Percentiles rank a stretch among this genome's conserved stretches.
phyloP scores from a whole-genome alignment of 2,113 vertebrate genomes.

The Pangasianodon hypophthalmus region DNA sequence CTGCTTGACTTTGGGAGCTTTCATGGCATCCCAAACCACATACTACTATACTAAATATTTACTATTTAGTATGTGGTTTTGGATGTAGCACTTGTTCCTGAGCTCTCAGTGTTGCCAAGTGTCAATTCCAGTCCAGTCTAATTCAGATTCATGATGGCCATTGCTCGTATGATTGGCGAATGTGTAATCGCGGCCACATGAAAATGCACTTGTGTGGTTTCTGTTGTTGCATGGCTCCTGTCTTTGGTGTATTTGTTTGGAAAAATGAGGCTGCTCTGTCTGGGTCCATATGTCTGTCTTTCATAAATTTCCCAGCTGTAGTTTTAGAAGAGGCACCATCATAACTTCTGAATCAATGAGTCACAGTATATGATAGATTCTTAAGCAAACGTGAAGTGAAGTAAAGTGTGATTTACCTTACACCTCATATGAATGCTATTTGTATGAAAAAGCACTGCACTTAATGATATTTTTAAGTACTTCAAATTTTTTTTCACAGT shows the following conservation, averaged over 20 bases:
- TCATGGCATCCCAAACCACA: background rate
- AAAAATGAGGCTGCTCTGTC: background rate
- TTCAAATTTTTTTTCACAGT: background rate
- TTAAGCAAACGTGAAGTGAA: background rate
- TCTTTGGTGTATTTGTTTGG: background rate
- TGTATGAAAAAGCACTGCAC: background rate
- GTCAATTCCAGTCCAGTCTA: background rate
- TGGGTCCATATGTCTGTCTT: background rate
- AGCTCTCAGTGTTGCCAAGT: background rate
- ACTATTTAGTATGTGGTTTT: background rate
- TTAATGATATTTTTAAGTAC: background rate
- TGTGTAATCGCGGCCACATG: background rate
- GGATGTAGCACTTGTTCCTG: background rate
- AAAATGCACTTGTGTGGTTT: background rate
- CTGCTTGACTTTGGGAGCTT: background rate
- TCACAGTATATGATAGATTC: background rate
- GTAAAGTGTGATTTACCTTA: background rate
- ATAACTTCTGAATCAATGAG: background rate
- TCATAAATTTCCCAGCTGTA: background rate
- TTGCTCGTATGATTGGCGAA: background rate
- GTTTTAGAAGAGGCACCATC: background rate
- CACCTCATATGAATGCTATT: background rate
- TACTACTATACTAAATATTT: constrained; percentile 2
- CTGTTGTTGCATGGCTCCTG: background rate
- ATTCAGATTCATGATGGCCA: background rate